phyloP scores from a whole-genome alignment of 2,113 vertebrate species.

The Menidia beryllina region DNA sequence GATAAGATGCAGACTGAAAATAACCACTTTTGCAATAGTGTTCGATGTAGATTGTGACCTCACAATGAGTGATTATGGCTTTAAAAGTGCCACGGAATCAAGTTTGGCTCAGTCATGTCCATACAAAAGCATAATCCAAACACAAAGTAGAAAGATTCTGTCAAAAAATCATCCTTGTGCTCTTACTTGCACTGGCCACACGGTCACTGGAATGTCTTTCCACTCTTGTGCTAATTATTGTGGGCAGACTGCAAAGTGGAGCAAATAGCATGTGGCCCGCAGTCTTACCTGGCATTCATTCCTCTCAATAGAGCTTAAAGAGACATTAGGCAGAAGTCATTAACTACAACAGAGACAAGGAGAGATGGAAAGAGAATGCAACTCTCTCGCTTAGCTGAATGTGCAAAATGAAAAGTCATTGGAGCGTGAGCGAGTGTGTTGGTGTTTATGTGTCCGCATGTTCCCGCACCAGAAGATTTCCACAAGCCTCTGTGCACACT shows the following conservation, averaged over 20 bases:
- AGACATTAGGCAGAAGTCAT: slow-evolving; percentile 74
- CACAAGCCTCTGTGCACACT: neutral
- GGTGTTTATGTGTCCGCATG: slow-evolving; percentile 9
- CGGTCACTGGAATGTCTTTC: slow-evolving; percentile 19
- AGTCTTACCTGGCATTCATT: slow-evolving; percentile 69
- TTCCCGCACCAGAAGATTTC: neutral
- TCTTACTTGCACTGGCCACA: slow-evolving; percentile 23
- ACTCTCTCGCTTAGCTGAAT: slow-evolving; percentile 42
- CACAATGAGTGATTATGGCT: slow-evolving; percentile 28
- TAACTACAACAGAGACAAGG: slow-evolving; percentile 65
- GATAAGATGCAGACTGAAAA: slow-evolving; percentile 33
- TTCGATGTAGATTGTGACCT: slow-evolving; percentile 45
- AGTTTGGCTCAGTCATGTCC: slow-evolving; percentile 26
- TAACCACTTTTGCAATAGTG: slow-evolving; percentile 33
- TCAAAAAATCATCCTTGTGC: slow-evolving; percentile 25
- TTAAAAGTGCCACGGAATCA: slow-evolving; percentile 22
- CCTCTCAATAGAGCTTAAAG: slow-evolving; percentile 69
- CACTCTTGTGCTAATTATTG: slow-evolving; percentile 58
- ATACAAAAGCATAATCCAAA: slow-evolving; percentile 15
- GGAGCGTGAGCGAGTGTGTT: slow-evolving; percentile 17
- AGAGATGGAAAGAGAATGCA: slow-evolving; percentile 47
- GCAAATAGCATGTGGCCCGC: slow-evolving; percentile 52
- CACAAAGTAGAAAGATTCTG: slow-evolving; percentile 32
- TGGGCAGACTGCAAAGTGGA: slow-evolving; percentile 39
- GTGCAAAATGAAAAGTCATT: slow-evolving; percentile 39